Percentiles rank a stretch among this genome's conserved stretches.
Evolutionary conservation across 2,797 vertebrate genomes (phyloP).

Genomic region (Enteromius radiatus): DNA sequence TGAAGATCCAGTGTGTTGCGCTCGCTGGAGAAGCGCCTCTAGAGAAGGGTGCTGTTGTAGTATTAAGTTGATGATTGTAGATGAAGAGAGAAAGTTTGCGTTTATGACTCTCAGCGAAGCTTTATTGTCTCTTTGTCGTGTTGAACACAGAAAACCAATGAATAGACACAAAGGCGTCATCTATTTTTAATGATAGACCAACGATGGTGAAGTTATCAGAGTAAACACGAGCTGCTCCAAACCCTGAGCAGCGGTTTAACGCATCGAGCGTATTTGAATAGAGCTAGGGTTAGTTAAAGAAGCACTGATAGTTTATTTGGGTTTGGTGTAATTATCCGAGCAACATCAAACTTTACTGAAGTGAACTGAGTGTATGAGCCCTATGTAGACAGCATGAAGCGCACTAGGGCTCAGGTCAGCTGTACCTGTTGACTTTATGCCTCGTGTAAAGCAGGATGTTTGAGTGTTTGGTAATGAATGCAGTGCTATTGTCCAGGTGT

Average conservation of each 20-base stretch:
- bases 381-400: not conserved
- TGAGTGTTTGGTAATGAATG: not conserved
- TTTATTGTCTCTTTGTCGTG: conserved; percentile 18
- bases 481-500: not conserved
- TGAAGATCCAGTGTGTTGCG: conserved; percentile 27
- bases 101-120: not conserved
- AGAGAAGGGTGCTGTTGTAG: not conserved
- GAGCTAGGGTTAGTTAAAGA: too few relatives aligned
- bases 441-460: not conserved
- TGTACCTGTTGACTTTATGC: not conserved
- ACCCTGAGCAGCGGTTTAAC: not conserved
- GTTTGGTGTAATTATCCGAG: not conserved
- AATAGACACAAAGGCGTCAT: conserved; percentile 2
- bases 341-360: not conserved
- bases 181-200: conserved; percentile 24
- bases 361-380: too few relatives aligned
- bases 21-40: not conserved
- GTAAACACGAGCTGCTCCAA: conserved; percentile 13
- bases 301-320: not conserved
- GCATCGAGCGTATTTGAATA: not conserved
- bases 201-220: not conserved
- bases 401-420: not conserved
- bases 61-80: not conserved
- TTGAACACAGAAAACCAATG: not conserved
- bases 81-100: not conserved